Evolutionary conservation across 2,113 vertebrate species (phyloP).

Genomic region (Thermophis baileyi): DNA sequence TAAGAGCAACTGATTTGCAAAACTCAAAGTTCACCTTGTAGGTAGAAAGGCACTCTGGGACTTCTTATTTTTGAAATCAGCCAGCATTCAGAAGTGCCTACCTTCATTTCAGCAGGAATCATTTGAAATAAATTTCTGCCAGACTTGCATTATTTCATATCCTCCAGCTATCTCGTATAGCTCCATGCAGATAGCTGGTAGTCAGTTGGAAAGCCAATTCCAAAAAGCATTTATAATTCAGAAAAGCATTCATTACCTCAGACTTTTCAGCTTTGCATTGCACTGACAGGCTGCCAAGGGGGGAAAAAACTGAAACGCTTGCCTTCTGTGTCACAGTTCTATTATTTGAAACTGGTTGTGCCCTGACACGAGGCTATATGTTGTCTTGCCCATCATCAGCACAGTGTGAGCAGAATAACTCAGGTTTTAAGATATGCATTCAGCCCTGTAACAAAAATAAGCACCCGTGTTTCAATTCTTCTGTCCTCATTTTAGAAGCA

Average conservation of each 20-base stretch:
- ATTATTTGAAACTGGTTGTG: background rate
- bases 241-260: background rate
- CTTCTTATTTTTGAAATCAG: background rate
- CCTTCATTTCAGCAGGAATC: background rate
- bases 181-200: rapidly evolving
- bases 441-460: background rate
- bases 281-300: background rate
- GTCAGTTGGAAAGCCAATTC: background rate
- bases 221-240: background rate
- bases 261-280: background rate
- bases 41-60: background rate
- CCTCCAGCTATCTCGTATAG: rapidly evolving
- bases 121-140: rapidly evolving
- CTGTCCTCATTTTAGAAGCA: background rate
- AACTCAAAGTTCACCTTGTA: background rate
- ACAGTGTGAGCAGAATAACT: background rate
- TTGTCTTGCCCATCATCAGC: background rate
- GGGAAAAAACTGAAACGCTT: rapidly evolving
- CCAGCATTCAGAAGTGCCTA: background rate
- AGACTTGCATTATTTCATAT: background rate
- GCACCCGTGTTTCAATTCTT: background rate
- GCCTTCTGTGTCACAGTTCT: background rate
- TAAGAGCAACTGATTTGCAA: background rate
- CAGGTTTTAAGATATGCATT: background rate
- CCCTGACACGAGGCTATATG: background rate